Base-by-base conservation (phyloP, 2,113 vertebrate species). In the Halichoeres trimaculatus region DNA sequence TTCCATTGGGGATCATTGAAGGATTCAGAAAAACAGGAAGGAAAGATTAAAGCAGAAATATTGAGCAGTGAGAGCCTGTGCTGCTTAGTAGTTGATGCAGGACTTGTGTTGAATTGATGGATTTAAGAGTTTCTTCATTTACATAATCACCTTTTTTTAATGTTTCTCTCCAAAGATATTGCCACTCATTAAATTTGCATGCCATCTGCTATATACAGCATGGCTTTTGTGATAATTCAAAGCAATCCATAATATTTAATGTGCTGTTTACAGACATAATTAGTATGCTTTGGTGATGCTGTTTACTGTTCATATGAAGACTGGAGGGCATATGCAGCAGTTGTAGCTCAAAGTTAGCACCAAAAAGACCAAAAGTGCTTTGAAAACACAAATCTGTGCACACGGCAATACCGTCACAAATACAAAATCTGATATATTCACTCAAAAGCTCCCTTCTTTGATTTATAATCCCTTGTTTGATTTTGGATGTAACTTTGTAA, bases 121-220 rank as follows among this genome's bases (percentile, higher is more conserved):
- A 20, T 38, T 63, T 69, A 47, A 51, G 41, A 60, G 55, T 17
- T 14, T 24, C 54, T 43, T 70, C 13, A 70, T 81, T 74, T 78
- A 35, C 62, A 79, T 82, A 78, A 85, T 82, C 62, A 40, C 40
- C n/a, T 14, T 17, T 72, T 76, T 74, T 81, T 74, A 68, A 70
- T 78, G 61, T 64, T 67, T 55, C 12, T 65, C 34, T 64, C 52
- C 81, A 62, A 68, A 76, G 59, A 76, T 70, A 69, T 53, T 70
- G 52, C 12, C 17, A 55, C 40, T 83, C 71, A 70, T 70, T 76
- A 69, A 47, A 67, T 45, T 23, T 66, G 30, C 43, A 63, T 70
- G 40, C 73, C 65, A 80, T 70, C 80, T 86, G 80, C 56, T 64
- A 5, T 60, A 41, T 57, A 26, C 43, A 48, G 43, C 45, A 8